Evolutionary conservation across 2,113 vertebrate species (phyloP), one percentile per base, ranked within the genome.

Genomic region (Tychaedon coryphoeus): DNA sequence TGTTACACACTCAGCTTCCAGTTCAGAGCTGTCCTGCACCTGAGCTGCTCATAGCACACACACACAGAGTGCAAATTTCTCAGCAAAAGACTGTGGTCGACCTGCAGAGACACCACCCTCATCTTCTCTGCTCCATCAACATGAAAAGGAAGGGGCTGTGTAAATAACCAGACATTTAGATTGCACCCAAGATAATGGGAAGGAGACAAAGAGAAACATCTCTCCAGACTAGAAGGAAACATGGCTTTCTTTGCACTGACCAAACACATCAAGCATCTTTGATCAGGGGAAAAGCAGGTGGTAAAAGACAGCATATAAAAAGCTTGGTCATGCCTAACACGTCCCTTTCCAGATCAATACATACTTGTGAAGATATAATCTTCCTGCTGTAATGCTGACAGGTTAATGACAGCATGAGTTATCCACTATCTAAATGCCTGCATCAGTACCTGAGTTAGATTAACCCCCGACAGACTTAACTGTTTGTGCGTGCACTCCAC

Each of bases 321-420:
- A 93, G 40, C 86, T 77, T 93, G 67, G 92, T 95, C 86, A 96
- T 95, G 93, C 82, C 71, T 95, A 90, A 94, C 88, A 93, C 65
- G 24, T 94, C 82, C 88, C 79, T 93, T 88, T 95, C 65, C 76
- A 90, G 92, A 96, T 96, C 95, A 88, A 95, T 96, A 96, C 76
- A 58, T 77, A 36, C 82, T 94, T 96, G 94, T 92, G 92, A 96
- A 95, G 96, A 96, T 95, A 94, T 61, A 91, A 94, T 96, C 96
- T 95, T 89, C 93, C 93, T 87, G 79, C 92, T 96, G 85, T 91
- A 95, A 95, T 48, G 77, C 80, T 94, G 92, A 94, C 93, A 95
- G 94, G 90, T 80, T 93, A 97, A 95, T 93, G 93, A 95, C 95
- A 94, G 94, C 90, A 86, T 85, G 69, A 94, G 84, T 97, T 96